Evolutionary conservation across 2,797 vertebrate species (phyloP), one percentile per base, ranked within the genome.

Genomic region (Gymnoscopelus microlampas): DNA sequence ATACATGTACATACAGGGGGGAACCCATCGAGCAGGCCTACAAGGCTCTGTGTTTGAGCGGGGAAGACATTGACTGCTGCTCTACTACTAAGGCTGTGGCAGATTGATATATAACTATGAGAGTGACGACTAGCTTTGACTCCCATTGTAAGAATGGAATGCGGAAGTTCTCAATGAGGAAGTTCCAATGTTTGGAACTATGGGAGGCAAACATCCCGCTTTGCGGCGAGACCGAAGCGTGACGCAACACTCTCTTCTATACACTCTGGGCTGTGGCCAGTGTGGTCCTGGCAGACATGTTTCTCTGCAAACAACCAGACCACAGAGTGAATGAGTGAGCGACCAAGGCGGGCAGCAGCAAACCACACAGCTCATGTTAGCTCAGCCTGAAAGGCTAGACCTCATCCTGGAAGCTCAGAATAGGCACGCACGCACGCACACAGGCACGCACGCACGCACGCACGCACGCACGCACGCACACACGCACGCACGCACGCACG

Each of bases 301-400:
- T 78, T 44, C 60, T 75, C 61, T 57, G 50, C 63, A 67, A 76
- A 80, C 80, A 84, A 85, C 70, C 77, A 82, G 66, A 84, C 89
- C 84, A 70, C 87, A 88, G 71, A 56, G 58, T 77, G 71, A 68
- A 6, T 32, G 60, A 39, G 8, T 0, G 62, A 67, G 59, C 82
- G 79, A 73, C 80, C 81, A 64, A 76, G 74, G 73, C 70, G 80
- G 75, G 73, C 61, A 80, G 80, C 76, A 85, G 65, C 59, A 53
- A 78, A 85, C 84, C 87, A 75, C 82, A 84, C 62, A 53, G 68
- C 71, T 59, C 8, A 79, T 65, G 68, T 78, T 44, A 44, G 39
- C 39, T 44, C 39, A 9, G 39, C 39, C 71, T 62, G 64, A 72
- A 66, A 73, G 60, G 60, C 7, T 14, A 68, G 57, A 64, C 74